Base-by-base conservation (phyloP, 2,888 invertebrate genomes). In the Mimachlamys varia region DNA sequence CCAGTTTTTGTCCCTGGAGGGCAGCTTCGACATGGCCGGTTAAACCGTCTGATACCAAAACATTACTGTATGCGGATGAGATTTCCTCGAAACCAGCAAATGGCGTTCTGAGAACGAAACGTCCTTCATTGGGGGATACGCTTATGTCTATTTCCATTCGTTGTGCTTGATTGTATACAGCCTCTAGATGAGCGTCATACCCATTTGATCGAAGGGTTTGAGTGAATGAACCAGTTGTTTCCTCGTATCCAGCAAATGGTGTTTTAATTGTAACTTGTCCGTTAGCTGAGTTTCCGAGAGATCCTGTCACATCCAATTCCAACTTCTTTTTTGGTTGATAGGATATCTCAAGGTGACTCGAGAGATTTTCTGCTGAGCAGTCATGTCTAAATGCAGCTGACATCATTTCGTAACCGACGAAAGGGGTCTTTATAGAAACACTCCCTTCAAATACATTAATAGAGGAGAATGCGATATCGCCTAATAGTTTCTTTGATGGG, bases 81-180 rank as follows among this genome's bases (percentile, higher is more conserved):
- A 89, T 89, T 19, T 89, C 89, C 87, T 89, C 89, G 38, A 89
- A 90, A 12, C 89, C 90, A 38, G 53, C n/a, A 38, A 90, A 90
- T 37, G 90, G 90, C 27, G 49, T 76, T 76, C 44, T 76, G 27
- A 76, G 62, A 10, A 27, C 62, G 27, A 76, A 76, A 10, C 27
- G n/a, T 7, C 62, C 62, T 76, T 76, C 62, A 76, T 76, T 76
- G 27, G 62, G 62, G 27, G 27, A 76, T 76, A 13, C 62, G 17
- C 13, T 76, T 17, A 76, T 27, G 27, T 76, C 27, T 7, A 76
- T 76, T 76, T 89, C 89, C n/a, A 89, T 44, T 62, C 27, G 13
- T 76, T 89, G 89, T 19, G 27, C 89, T 17, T 89, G 62, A n/a
- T 76, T 89, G 76, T 76, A 76, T 12, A n/a, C 27, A 27, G 62